These are phyloP conservation scores for Drosophila varians DNA, from an alignment of 1,140 invertebrate genomes.

Conservation along the genomic window DNA sequence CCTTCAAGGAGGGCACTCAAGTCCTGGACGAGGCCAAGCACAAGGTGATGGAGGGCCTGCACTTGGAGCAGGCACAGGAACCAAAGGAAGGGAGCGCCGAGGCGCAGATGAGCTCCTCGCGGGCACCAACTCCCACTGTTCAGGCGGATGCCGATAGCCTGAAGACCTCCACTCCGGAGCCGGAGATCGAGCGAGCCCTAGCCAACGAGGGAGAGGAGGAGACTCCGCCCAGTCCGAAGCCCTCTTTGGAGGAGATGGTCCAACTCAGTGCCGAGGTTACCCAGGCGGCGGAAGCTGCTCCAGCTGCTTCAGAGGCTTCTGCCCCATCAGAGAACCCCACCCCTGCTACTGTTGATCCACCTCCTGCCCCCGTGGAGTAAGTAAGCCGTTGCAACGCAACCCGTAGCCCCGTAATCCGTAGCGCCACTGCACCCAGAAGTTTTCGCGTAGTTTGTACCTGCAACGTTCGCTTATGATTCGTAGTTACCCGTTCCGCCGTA, in stretches of 20 bases:
- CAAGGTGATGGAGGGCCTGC: constrained; percentile 68
- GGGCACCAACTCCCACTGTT: constrained; percentile 51
- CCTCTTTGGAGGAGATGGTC: constrained; percentile 71
- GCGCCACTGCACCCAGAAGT: constrained; percentile 49
- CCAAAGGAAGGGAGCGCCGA: background rate
- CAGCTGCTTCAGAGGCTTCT: constrained; percentile 10
- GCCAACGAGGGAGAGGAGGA: constrained; percentile 56
- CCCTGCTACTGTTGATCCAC: background rate
- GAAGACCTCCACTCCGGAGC: constrained; percentile 79
- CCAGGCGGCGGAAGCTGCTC: background rate
- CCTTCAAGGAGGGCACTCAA: constrained; percentile 70
- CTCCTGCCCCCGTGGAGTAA: constrained; percentile 50
- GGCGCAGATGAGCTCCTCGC: constrained; percentile 39
- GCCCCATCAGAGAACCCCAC: background rate
- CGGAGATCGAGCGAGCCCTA: constrained; percentile 77
- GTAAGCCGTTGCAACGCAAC: constrained; percentile 44
- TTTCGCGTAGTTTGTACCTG: constrained; percentile 39
- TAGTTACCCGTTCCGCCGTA: constrained; percentile 8
- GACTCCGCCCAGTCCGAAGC: constrained; percentile 75
- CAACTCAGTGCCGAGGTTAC: constrained; percentile 48
- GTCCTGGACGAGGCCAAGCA: constrained; percentile 70
- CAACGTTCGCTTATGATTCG: constrained; percentile 44
- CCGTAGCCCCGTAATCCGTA: constrained; percentile 19
- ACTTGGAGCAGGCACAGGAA: constrained; percentile 34
- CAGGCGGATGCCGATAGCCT: constrained; percentile 67